Base-by-base conservation (phyloP, 2,888 invertebrate genomes). In the Harpalus rubripes region DNA sequence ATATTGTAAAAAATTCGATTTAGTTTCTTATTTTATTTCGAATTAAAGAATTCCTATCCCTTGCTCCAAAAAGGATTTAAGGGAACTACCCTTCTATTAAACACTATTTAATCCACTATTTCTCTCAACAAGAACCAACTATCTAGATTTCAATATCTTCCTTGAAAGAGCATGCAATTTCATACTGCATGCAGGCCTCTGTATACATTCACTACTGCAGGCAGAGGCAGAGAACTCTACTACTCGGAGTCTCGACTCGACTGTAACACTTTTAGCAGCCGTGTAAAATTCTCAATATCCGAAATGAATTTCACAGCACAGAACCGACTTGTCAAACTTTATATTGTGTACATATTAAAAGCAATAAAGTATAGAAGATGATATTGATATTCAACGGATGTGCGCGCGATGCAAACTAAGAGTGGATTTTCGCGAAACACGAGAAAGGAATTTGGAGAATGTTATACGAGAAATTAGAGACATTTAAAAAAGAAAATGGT, bases 261-360 rank as follows among this genome's bases (percentile, higher is more conserved):
- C 41, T 81, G 63, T 82, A 82, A 82, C 82, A 82, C 82, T 82
- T 82, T 58, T 59, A 58, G 88, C 88, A 44, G 41, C 72, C 72
- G 72, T 88, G 89, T 88, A 88, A 89, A 89, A 89, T 88, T 89
- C 88, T 89, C 89, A 89, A 89, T 89, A 89, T 89, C 89, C 88
- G 88, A 88, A 89, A 89, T 89, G 89, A 89, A 89, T 89, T 89
- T 87, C 88, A 87, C 87, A 89, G 89, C 88, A 89, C 16, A 16
- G 78, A 58, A 84, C 84, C 84, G 84, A 89, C 89, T 89, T 89
- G 89, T 89, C 89, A 89, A 89, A 89, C 89, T 89, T 89, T 89
- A 89, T 89, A 89, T 89, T 89, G 89, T 89, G 89, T 89, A 89
- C 89, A 89, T 89, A 89, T 89, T 89, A 89, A 89, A 89, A 89